Base-by-base conservation (phyloP, 2,797 vertebrate genomes). In the Syngnathus rostellatus region DNA sequence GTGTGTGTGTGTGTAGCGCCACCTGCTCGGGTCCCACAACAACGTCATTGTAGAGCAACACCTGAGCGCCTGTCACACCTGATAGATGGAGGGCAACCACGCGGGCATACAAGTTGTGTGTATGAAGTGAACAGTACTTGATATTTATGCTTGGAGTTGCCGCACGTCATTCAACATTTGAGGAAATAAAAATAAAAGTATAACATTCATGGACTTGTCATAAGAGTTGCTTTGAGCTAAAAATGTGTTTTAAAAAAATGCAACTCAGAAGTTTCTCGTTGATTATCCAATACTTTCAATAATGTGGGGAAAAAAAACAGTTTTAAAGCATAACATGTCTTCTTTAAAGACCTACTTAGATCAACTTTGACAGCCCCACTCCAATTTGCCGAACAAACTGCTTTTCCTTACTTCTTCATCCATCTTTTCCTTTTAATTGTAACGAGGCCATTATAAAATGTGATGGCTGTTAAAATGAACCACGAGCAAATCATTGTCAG, bases 41-140 rank as follows among this genome's bases (percentile, higher is more conserved):
- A 66, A 68, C 72, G 74, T 70, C 76, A 77, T 82, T 72, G 76
- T 59, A 68, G 74, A 64, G 64, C 60, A 40, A n/a, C 23, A 63
- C 64, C 78, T 71, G 71, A 81, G 74, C 58, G 57, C 62, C 77
- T 78, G 79, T 81, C 80, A 81, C 68, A 74, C 55, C 48, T 62
- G 46, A 74, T 74, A 69, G 73, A 82, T 81, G 71, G 72, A 72
- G 74, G 69, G 67, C 73, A 74, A 76, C 53, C 19, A 23, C 67
- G 70, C 65, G 74, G 31, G 31, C 31, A 31, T 31, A 31, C 31
- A 31, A 31, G 31, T 31, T 31, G 31, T 31, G 31, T 31, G 31
- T 31, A 31, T 31, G 31, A 31, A 31, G 31, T 31, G 31, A 31
- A 31, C 31, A 31, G 31, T 31, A 31, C 31, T 31, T 31, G 31